These are phyloP conservation scores for Botia almorhae DNA, from an alignment of 2,797 vertebrate species.

Conservation along the genomic window DNA sequence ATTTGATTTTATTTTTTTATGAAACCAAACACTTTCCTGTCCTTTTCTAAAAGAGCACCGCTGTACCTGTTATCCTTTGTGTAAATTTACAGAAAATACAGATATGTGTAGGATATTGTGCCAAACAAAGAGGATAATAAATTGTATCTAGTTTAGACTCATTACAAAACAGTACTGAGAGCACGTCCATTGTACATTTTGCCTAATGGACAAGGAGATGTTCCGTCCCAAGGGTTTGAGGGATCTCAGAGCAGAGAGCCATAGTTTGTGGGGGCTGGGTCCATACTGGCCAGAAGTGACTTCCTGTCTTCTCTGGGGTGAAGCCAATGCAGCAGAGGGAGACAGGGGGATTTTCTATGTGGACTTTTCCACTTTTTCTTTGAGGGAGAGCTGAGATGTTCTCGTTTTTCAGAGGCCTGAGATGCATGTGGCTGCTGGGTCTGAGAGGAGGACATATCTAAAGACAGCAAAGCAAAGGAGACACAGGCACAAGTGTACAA, in stretches of 20 bases:
- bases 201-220: conserved; percentile 40
- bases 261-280: conserved; percentile 86
- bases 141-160: conserved; percentile 48
- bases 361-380: conserved; percentile 89
- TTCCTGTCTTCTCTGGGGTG: conserved; percentile 92
- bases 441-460: conserved; percentile 95
- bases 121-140: conserved; percentile 49
- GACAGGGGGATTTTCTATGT: conserved; percentile 87
- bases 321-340: conserved; percentile 87
- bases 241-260: conserved; percentile 87
- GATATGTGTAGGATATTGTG: conserved; percentile 50
- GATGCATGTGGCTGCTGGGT: conserved; percentile 91
- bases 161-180: conserved; percentile 57
- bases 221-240: conserved; percentile 6
- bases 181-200: conserved; percentile 36
- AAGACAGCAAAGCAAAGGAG: conserved; percentile 42
- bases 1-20: conserved; percentile 7
- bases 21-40: conserved; percentile 32
- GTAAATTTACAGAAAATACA: conserved; percentile 50
- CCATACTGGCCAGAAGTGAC: conserved; percentile 92
- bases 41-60: conserved; percentile 49
- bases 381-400: conserved; percentile 89
- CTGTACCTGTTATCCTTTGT: conserved; percentile 26
- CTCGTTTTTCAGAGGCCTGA: conserved; percentile 88
- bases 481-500: conserved; percentile 4